Evolutionary conservation across 2,888 invertebrate genomes (phyloP), one percentile per base, ranked within the genome.

Genomic region (Criorhina ranunculi): DNA sequence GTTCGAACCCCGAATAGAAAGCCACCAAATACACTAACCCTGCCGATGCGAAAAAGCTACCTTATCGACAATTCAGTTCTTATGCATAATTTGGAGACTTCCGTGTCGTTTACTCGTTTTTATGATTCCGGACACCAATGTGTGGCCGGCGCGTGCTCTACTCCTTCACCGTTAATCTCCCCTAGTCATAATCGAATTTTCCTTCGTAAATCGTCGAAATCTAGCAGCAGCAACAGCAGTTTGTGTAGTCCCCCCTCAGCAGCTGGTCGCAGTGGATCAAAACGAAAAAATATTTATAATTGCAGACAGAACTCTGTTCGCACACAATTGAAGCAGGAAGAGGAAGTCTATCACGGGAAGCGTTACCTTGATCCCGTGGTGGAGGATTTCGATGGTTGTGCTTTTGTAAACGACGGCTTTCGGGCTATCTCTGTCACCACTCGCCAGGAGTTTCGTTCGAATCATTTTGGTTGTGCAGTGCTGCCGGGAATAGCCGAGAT

Each of bases 261-360:
- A 66, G 60, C 55, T 57, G 62, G 81, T 67, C 60, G 49, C 35
- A 69, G 76, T 4, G 72, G 76, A 55, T 81, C 86, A 49, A 86
- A 77, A 62, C 24, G 81, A 40, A 81, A 72, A 49, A 73, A 67
- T 46, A 69, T 80, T 12, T 59, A 64, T 40, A 53, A 40, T 55
- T 37, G 57, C 19, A 66, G 75, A 15, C 86, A 86, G 35, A 59
- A 77, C 35, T 76, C 86, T 24, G 40, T 86, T 1, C 33, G 81
- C 49, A 86, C 86, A 11, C 86, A 86, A 24, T 72, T 86, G 0
- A 80, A 77, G 29, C 86, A 79, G 40, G 75, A 81, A 19, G 72
- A 73, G n/a, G 78, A 88, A 24, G 82, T 90, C 31, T 91, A 91
- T 59, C 90, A 90, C 70, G 90, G 90, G 60, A 90, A 88, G 76